Evolutionary conservation across 2,888 invertebrate species (phyloP).

Genomic region (Theristus sp.): DNA sequence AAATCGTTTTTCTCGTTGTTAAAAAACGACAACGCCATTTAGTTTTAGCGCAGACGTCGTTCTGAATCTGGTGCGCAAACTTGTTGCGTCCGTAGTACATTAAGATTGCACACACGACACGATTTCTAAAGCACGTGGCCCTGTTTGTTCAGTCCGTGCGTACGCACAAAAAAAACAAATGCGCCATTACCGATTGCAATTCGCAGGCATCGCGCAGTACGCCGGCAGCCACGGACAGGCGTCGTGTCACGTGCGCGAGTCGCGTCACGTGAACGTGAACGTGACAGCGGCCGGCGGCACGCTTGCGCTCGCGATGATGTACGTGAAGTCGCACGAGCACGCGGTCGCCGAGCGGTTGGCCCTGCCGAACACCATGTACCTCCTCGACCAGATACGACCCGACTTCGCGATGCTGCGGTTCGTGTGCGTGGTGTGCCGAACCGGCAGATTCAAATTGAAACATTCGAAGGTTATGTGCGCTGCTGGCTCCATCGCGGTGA

Average conservation of each 20-base stretch:
- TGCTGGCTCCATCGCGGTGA: too few relatives aligned
- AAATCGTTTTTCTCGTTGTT: too few relatives aligned
- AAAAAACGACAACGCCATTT: too few relatives aligned
- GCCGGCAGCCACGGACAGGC: not conserved
- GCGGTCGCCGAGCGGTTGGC: slow-evolving; percentile 76
- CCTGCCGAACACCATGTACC: slow-evolving; percentile 68
- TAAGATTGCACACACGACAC: too few relatives aligned
- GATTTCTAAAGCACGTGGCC: too few relatives aligned
- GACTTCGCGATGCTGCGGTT: slow-evolving; percentile 67
- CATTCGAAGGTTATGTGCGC: too few relatives aligned
- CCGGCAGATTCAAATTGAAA: not conserved
- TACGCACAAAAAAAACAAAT: not conserved
- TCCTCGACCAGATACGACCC: slow-evolving; percentile 72
- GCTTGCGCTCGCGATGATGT: slow-evolving; percentile 77
- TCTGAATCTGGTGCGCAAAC: too few relatives aligned
- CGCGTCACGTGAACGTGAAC: slow-evolving; percentile 58
- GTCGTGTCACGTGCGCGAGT: slow-evolving; percentile 5
- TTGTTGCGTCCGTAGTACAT: too few relatives aligned
- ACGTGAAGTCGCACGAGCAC: slow-evolving; percentile 57
- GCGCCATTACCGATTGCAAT: not conserved
- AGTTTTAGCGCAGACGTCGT: too few relatives aligned
- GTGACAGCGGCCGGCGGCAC: slow-evolving; percentile 90
- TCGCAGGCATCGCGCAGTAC: not conserved
- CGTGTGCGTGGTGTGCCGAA: too few relatives aligned
- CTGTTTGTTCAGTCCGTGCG: not conserved